Base-by-base conservation (phyloP, 2,888 invertebrate species). In the Xylophagus ater region DNA sequence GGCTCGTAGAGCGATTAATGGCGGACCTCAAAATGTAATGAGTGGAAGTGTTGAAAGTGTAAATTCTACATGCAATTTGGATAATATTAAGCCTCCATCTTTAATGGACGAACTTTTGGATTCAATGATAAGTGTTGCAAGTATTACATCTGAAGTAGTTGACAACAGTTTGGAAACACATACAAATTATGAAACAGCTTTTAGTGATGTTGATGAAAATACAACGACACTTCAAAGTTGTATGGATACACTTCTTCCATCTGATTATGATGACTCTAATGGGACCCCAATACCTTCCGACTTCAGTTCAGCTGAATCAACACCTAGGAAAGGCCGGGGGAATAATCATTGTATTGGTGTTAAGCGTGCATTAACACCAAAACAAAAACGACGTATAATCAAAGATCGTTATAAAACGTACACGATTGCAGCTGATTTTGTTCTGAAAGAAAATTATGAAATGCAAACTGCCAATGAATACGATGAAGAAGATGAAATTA, bases 401-500 rank as follows among this genome's bases (percentile, higher is more conserved):
- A 82, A 83, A 55, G 85, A 88, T 51, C 73, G 88, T 43, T 86
- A 78, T 56, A 81, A 79, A 57, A 88, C 87, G 0, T 88, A 87
- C 55, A 86, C 84, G 0, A 82, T 87, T 26, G 78, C 76, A 0
- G 78, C 73, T 2, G 73, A 71, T 42, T 64, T 76, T 53, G 65
- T 70, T 3, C 44, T 54, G 1, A 53, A 48, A 18, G 55, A 54
- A 18, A 49, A 47, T 26, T 33, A 41, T 23, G 20, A 19, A 13
- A 13, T 12, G 2, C 29, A 21, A 6, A 19, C 20, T 26, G 24
- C 4, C 8, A 28, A n/a, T 8, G 38, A 19, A 9, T 26, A 64
- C 47, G 57, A 54, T 1, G 67, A 67, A 9, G 66, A 66, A 35
- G 67, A 65, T 42, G 40, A 64, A 45, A 58, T 57, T 0, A 44